Base-by-base conservation (phyloP, 1,140 invertebrate genomes). In the Maniola jurtina region DNA sequence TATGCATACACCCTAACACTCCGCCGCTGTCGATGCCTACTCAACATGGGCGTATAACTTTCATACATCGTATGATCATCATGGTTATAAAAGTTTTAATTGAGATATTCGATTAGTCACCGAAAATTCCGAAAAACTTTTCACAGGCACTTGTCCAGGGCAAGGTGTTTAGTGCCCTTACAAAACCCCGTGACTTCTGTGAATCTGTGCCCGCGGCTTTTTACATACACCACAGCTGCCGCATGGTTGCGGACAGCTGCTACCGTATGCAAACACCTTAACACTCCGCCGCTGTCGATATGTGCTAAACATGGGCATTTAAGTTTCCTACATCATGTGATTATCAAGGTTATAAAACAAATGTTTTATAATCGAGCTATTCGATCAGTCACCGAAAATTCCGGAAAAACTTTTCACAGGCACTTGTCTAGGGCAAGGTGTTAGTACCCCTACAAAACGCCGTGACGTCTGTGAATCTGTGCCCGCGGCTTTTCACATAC, bases 1-100 rank as follows among this genome's bases (percentile, higher is more conserved):
- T 89, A 87, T 88, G 86, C 86, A 87, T 86, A 87, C 87, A 75
- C 84, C 84, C 84, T 89, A 88, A 86, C 83, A 88, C 81, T 55
- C 33, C 25, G 16, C 48, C 15, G 13, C 11, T 13, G 58, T 61
- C 52, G 54, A 68, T 54, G 57, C 59, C 57, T 68, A 57, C 63
- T 74, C 79, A 68, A 70, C 56, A 80, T 77, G 72, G 79, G 71
- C 77, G 77, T 74, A 71, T 73, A 38, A 38, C 38, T 38, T 45
- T 45, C 76, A 72, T 71, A 76, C 61, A 72, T n/a, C n/a, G n/a
- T n/a, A n/a, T n/a, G n/a, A n/a, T n/a, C n/a, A n/a, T n/a, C n/a
- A n/a, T n/a, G n/a, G n/a, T n/a, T n/a, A n/a, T n/a, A n/a, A n/a
- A n/a, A n/a, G n/a, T n/a, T n/a, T n/a, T n/a, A n/a, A n/a, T n/a